Conservation (phyloP, 1,140 invertebrate genomes). For the Neodiprion lecontei region DNA sequence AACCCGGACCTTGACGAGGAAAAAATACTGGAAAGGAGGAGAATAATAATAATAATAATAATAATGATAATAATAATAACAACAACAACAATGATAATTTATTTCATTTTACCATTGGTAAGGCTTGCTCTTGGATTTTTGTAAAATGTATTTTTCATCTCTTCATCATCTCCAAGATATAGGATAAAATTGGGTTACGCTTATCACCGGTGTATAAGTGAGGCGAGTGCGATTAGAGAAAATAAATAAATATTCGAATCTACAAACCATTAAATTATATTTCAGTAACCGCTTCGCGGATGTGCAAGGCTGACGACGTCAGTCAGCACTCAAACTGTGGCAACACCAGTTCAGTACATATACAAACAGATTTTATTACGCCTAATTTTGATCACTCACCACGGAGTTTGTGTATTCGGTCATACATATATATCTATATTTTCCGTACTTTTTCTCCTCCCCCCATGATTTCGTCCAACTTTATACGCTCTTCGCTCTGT, state of each 20-base stretch:
- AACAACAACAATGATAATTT: not conserved
- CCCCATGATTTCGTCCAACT: too few relatives aligned
- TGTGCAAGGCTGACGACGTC: not conserved
- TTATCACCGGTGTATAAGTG: too few relatives aligned
- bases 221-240: too few relatives aligned
- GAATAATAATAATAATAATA: not conserved
- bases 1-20: not conserved
- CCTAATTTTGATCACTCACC: constrained; percentile 14
- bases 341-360: not conserved
- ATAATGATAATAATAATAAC: not conserved
- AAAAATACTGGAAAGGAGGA: not conserved
- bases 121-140: too few relatives aligned
- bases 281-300: too few relatives aligned
- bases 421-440: not conserved
- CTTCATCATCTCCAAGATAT: too few relatives aligned
- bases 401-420: constrained; percentile 16
- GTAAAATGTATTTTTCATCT: too few relatives aligned
- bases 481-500: too few relatives aligned
- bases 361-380: constrained; percentile 6
- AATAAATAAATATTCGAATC: too few relatives aligned
- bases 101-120: too few relatives aligned
- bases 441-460: too few relatives aligned
- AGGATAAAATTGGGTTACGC: not conserved
- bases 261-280: too few relatives aligned
- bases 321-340: not conserved